A percentile compares a stretch with the other conserved stretches of the same genome.
Conservation (phyloP, 2,888 invertebrate species). For the Microctonus aethiopoides region DNA sequence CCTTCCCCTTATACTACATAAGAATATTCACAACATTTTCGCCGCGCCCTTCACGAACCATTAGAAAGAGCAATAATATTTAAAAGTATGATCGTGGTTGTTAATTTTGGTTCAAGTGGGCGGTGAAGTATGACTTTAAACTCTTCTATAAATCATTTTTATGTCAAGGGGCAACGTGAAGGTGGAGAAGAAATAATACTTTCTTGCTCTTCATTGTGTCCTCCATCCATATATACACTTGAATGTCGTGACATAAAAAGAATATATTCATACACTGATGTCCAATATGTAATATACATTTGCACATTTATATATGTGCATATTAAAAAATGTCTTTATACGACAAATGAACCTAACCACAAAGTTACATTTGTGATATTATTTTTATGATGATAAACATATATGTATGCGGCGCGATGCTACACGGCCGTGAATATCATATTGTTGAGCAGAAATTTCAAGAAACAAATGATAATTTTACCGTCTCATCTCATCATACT, state of each 20-base stretch:
- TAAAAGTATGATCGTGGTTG: conserved; percentile 26
- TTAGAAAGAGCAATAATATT: conserved; percentile 23
- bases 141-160: conserved; percentile 28
- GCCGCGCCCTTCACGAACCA: conserved; percentile 16
- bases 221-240: neutral
- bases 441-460: conserved; percentile 8
- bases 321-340: neutral
- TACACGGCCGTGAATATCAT: conserved; percentile 20
- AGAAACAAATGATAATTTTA: conserved; percentile 15
- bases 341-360: neutral
- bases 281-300: neutral
- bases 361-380: conserved; percentile 1
- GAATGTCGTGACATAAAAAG: neutral
- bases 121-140: conserved; percentile 21
- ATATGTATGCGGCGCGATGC: neutral
- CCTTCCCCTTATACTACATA: neutral
- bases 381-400: neutral
- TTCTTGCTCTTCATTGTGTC: neutral
- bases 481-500: conserved; percentile 21
- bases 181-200: neutral
- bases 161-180: conserved; percentile 3
- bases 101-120: conserved; percentile 32
- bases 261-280: too few relatives aligned
- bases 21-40: neutral
- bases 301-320: neutral